These are phyloP conservation scores for Gastrophysa polygoni DNA, from an alignment of 2,888 invertebrate genomes.

Conservation along the genomic window DNA sequence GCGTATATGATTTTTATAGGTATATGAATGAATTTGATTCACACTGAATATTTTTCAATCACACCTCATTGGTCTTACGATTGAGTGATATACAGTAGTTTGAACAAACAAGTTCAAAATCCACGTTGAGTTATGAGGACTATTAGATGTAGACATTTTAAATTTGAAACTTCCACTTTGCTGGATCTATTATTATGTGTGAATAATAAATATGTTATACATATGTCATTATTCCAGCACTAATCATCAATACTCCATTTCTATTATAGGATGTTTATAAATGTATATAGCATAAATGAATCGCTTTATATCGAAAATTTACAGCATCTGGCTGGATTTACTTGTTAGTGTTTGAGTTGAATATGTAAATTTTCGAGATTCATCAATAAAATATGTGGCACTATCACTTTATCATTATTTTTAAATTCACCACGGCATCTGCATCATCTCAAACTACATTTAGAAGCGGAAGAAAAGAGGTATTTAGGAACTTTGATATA, in stretches of 20 bases:
- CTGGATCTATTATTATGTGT: neutral
- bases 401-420: conserved; percentile 12
- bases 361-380: conserved; percentile 33
- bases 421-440: neutral
- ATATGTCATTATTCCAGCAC: neutral
- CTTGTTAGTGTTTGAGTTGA: conserved; percentile 30
- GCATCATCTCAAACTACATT: neutral
- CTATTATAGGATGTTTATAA: conserved; percentile 28
- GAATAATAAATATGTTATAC: neutral
- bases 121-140: too few species aligned
- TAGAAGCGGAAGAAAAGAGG: neutral
- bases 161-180: neutral
- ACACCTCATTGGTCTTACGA: too few species aligned
- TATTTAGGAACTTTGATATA: neutral
- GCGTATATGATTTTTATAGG: too few species aligned
- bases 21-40: too few species aligned
- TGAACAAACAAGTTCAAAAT: too few species aligned
- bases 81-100: too few species aligned
- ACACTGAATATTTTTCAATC: too few species aligned
- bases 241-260: neutral
- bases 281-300: conserved; percentile 36
- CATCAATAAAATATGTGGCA: conserved; percentile 33
- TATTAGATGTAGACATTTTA: neutral
- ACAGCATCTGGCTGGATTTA: neutral
- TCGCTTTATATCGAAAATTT: conserved; percentile 23